Base-by-base conservation (phyloP, 2,888 invertebrate species). In the Ptilodon capucinus region DNA sequence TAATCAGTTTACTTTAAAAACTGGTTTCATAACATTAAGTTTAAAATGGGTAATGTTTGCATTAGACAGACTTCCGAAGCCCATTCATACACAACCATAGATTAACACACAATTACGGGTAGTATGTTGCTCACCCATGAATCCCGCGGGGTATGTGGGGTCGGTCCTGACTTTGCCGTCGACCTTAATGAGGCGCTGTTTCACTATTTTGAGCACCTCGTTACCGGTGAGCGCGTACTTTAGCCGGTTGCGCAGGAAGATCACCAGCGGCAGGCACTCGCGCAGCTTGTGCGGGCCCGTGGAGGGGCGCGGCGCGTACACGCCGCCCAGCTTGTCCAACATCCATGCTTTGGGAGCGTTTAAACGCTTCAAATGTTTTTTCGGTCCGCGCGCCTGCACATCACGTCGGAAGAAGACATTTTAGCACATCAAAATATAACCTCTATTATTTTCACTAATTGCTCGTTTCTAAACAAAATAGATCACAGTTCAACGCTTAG, bases 301-400 rank as follows among this genome's bases (percentile, higher is more conserved):
- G 81, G 97, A 97, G 56, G 99, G 99, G 76, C 98, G 95, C 59
- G 99, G 99, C 67, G 99, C 99, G 84, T 97, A 99, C 51, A 97
- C 98, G 81, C 99, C 99, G 62, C 98, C 98, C 75, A 99, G 92
- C 92, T 99, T 99, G 93, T 99, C 99, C 94, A 99, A 95, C 99
- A 99, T 99, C 99, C 99, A 99, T 96, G 99, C 97, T 92, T 98
- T 99, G 9, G 99, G 99, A 52, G 99, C 99, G 86, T 97, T 96
- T 79, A 99, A 94, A 91, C 99, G 98, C 95, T 99, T 99, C 94
- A 99, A 94, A 92, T 99, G 99, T 93, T 99, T 99, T 92, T 98
- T 99, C 40, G 98, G 99, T 89, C 99, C 99, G 91, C 99, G 97
- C 92, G 97, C 98, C 98, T 97, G 84, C 14, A 91, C 48, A 68